Conservation (phyloP, 1,140 invertebrate species). For the Belonocnema kinseyi region DNA sequence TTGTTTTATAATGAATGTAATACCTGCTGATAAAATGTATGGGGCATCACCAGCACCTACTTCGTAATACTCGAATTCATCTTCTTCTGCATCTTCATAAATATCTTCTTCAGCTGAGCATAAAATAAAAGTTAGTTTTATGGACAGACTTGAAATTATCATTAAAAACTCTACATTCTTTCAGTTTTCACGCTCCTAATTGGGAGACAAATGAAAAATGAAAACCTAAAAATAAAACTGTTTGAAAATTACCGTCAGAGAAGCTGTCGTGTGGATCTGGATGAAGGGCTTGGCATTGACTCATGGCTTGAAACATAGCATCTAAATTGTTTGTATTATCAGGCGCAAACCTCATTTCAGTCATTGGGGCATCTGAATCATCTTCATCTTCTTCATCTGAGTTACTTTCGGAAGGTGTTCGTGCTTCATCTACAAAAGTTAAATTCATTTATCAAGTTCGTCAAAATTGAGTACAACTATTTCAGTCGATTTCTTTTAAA, state of each 20-base stretch:
- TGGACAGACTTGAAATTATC: too few species aligned
- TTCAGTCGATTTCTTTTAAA: too few species aligned
- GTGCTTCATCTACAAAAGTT: constrained; percentile 57
- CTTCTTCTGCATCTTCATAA: constrained; percentile 75
- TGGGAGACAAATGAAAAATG: too few species aligned
- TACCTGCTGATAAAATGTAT: constrained; percentile 68
- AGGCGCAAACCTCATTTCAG: constrained; percentile 83
- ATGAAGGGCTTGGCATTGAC: constrained; percentile 82
- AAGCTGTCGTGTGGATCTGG: constrained; percentile 79
- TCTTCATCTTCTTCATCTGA: constrained; percentile 75
- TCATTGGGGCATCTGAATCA: constrained; percentile 74
- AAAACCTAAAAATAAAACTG: too few species aligned
- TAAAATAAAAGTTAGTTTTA: constrained; percentile 32
- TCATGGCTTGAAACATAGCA: constrained; percentile 83
- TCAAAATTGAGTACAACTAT: constrained; percentile 20
- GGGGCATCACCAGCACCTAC: constrained; percentile 64
- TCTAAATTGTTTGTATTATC: constrained; percentile 79
- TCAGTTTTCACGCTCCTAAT: too few species aligned
- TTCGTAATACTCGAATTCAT: constrained; percentile 68
- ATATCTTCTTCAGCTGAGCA: constrained; percentile 70
- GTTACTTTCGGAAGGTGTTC: constrained; percentile 64
- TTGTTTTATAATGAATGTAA: background rate
- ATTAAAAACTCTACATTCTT: too few species aligned
- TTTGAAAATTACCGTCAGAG: constrained; percentile 69
- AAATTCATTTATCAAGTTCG: constrained; percentile 11